Percentiles rank a stretch among this genome's conserved stretches.
Conservation (phyloP, 2,888 invertebrate species). For the Habrosyne pyritoides region DNA sequence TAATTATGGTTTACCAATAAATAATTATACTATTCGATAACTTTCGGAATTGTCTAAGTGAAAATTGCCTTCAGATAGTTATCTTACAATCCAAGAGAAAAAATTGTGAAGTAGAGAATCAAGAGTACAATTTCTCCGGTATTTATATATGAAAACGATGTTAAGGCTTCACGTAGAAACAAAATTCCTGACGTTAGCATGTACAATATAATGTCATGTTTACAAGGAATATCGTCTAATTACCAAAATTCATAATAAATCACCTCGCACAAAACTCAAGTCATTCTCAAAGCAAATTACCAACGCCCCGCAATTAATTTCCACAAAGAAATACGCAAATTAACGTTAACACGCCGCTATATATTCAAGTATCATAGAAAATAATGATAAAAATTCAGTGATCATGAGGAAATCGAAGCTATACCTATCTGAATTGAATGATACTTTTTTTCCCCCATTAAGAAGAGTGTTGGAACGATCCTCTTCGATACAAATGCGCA, state of each 20-base stretch:
- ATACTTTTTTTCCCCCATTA: too few species aligned
- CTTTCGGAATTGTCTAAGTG: not conserved
- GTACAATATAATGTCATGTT: not conserved
- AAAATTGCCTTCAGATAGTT: not conserved
- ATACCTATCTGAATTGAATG: too few species aligned
- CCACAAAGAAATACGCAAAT: too few species aligned
- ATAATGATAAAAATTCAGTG: not conserved
- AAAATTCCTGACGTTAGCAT: not conserved
- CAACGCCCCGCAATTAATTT: conserved; percentile 7
- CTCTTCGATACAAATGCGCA: too few species aligned
- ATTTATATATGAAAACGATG: too few species aligned
- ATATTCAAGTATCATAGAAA: too few species aligned
- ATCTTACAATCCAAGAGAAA: not conserved
- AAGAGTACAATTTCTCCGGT: not conserved
- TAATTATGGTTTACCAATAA: too few species aligned
- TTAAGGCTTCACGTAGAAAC: too few species aligned
- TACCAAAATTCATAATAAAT: conserved; percentile 25
- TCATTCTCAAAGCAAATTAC: conserved; percentile 34
- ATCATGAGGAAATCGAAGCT: too few species aligned
- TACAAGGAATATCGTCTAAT: conserved; percentile 20
- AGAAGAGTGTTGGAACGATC: too few species aligned
- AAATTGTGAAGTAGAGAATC: not conserved
- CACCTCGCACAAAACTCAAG: conserved; percentile 35
- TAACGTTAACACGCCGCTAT: too few species aligned
- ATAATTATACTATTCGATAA: too few species aligned